phyloP scores from a whole-genome alignment of 1,140 invertebrate species.

The Neocloeon triangulifer region DNA sequence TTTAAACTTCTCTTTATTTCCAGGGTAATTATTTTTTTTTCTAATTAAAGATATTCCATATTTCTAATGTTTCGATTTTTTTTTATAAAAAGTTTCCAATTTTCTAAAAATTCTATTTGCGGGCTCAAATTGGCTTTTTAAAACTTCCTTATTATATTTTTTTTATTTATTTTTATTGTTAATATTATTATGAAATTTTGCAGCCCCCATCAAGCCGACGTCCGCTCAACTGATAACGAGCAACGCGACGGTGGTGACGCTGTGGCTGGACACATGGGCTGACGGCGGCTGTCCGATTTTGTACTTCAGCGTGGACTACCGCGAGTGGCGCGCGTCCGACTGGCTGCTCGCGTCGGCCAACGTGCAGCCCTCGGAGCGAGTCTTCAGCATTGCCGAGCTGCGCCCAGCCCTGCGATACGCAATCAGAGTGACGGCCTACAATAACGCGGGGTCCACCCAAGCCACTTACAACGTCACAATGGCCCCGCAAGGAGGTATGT shows the following conservation, averaged over 20 bases:
- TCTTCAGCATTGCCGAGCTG: constrained; percentile 57
- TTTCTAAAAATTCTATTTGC: too few relatives aligned
- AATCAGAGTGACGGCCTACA: constrained; percentile 68
- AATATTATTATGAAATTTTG: too few relatives aligned
- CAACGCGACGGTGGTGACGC: constrained; percentile 71
- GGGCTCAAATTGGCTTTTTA: too few relatives aligned
- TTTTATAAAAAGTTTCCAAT: too few relatives aligned
- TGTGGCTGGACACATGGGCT: constrained; percentile 70
- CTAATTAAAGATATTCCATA: too few relatives aligned
- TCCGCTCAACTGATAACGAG: constrained; percentile 63
- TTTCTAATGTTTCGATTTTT: too few relatives aligned
- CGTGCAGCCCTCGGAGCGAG: constrained; percentile 47
- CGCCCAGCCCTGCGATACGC: constrained; percentile 68
- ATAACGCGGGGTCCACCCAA: constrained; percentile 73
- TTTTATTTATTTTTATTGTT: too few relatives aligned
- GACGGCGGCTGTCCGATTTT: constrained; percentile 74
- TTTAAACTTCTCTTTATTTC: too few relatives aligned
- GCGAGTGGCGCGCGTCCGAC: constrained; percentile 16
- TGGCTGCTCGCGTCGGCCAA: constrained; percentile 54
- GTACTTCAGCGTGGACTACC: constrained; percentile 69
- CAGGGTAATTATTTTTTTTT: too few relatives aligned
- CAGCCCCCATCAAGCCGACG: constrained; percentile 53
- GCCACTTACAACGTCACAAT: constrained; percentile 70
- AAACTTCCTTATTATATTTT: too few relatives aligned
- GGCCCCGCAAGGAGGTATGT: constrained; percentile 42